Percentiles rank a stretch among this genome's conserved stretches.
phyloP scores from a whole-genome alignment of 2,888 invertebrate species.

The Aquatica leii region DNA sequence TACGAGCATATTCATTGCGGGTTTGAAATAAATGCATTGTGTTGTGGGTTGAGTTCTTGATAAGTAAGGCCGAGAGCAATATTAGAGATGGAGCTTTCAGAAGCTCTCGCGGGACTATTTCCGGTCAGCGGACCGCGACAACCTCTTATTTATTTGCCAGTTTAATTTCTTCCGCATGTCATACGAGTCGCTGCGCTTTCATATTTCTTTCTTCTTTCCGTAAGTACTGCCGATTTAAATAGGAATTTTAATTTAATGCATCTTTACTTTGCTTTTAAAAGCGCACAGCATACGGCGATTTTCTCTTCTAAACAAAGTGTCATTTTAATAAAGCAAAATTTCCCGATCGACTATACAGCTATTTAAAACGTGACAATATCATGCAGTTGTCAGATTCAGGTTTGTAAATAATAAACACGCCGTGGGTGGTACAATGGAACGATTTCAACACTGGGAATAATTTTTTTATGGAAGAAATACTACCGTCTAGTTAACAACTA shows the following conservation, averaged over 20 bases:
- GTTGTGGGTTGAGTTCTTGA: slow-evolving; percentile 26
- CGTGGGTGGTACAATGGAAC: slow-evolving; percentile 45
- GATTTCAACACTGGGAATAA: slow-evolving; percentile 25
- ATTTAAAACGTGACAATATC: slow-evolving; percentile 53
- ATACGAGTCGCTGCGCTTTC: slow-evolving; percentile 37
- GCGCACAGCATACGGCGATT: neutral
- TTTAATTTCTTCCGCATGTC: slow-evolving; percentile 55
- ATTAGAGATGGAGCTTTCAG: slow-evolving; percentile 33
- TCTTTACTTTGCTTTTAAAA: neutral
- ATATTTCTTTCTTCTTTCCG: slow-evolving; percentile 33
- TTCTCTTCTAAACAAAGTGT: neutral
- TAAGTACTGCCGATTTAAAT: slow-evolving; percentile 25
- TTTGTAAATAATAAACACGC: slow-evolving; percentile 51
- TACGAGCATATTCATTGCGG: slow-evolving; percentile 12
- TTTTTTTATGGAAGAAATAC: slow-evolving; percentile 14
- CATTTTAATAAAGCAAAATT: slow-evolving; percentile 15
- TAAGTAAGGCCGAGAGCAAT: slow-evolving; percentile 27
- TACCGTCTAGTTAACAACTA: slow-evolving; percentile 5
- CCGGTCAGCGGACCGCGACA: slow-evolving; percentile 51
- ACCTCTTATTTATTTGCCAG: slow-evolving; percentile 55
- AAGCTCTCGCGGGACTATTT: slow-evolving; percentile 46
- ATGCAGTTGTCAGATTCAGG: slow-evolving; percentile 53
- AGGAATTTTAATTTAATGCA: slow-evolving; percentile 11
- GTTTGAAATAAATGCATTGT: slow-evolving; percentile 20
- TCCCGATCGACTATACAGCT: slow-evolving; percentile 32